These are phyloP conservation scores for Philotrypesis tridentata DNA, from an alignment of 1,140 invertebrate species.

Conservation along the genomic window DNA sequence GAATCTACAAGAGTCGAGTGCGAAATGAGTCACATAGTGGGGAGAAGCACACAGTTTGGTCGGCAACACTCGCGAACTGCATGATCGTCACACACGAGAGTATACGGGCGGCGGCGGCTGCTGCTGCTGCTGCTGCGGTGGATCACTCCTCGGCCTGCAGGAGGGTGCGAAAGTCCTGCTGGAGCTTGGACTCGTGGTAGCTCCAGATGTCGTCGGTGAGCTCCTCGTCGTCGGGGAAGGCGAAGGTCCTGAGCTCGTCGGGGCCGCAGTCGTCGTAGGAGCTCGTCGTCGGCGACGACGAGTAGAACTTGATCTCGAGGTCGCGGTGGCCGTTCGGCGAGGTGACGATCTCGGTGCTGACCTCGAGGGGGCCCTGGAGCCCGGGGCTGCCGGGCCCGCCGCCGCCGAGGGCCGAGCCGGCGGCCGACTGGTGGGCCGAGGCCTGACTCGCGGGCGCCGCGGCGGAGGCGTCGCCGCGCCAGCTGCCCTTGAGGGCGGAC, in stretches of 20 bases:
- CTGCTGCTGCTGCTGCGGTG: not conserved
- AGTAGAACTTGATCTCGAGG: slow-evolving; percentile 85
- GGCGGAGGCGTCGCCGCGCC: slow-evolving; percentile 62
- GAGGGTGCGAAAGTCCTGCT: slow-evolving; percentile 69
- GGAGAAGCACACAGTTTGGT: not conserved
- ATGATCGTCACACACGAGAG: too few species aligned
- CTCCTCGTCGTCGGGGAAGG: slow-evolving; percentile 57
- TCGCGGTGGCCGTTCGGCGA: slow-evolving; percentile 85
- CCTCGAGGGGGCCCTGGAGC: slow-evolving; percentile 73
- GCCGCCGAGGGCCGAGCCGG: not conserved
- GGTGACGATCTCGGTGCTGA: slow-evolving; percentile 86
- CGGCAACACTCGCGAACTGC: not conserved
- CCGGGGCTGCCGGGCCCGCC: slow-evolving; percentile 34
- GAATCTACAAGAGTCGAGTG: not conserved
- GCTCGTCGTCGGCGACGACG: slow-evolving; percentile 70
- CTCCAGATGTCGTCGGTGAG: slow-evolving; percentile 71
- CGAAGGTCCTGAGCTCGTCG: slow-evolving; percentile 39
- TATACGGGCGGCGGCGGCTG: too few species aligned
- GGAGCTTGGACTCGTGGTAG: slow-evolving; percentile 70
- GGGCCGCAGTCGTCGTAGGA: not conserved
- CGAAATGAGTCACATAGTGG: slow-evolving; percentile 23
- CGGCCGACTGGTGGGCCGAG: slow-evolving; percentile 45
- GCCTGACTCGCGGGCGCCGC: slow-evolving; percentile 58
- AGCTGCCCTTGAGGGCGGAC: slow-evolving; percentile 46
- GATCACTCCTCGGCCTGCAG: slow-evolving; percentile 69